A percentile compares a stretch with the other conserved stretches of the same genome.
Evolutionary conservation across 2,888 invertebrate genomes (phyloP).

Genomic region (Cartodere bifasciata): DNA sequence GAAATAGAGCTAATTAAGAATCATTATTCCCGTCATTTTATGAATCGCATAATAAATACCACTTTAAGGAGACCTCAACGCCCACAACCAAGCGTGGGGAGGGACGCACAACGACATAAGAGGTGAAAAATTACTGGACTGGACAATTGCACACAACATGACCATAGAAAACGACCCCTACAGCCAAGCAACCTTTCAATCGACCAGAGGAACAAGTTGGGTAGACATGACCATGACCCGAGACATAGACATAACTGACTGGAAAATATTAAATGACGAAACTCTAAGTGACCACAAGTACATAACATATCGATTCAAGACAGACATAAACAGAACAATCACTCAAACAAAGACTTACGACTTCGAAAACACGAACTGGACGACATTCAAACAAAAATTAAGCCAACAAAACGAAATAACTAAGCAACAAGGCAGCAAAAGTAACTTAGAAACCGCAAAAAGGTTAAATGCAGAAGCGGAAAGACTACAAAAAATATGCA

Average conservation of each 20-base stretch:
- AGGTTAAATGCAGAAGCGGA: background rate
- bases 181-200: constrained; percentile 2
- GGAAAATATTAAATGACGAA: constrained; percentile 5
- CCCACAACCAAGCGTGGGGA: constrained; percentile 6
- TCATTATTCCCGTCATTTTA: no score
- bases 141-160: background rate
- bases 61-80: constrained; percentile 6
- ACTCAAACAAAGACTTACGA: constrained; percentile 1
- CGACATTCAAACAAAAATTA: background rate
- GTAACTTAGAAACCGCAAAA: background rate
- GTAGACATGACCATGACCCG: constrained; percentile 7
- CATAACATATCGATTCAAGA: constrained; percentile 5
- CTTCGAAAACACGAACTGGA: constrained; percentile 4
- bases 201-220: background rate
- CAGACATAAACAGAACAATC: background rate
- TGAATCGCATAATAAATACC: no score
- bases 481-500: constrained; percentile 5
- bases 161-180: background rate
- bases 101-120: constrained; percentile 2
- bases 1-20: no score
- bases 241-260: background rate
- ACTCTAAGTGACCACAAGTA: constrained; percentile 6
- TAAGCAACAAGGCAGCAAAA: background rate
- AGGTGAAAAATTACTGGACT: constrained; percentile 1
- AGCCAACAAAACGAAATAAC: background rate